Evolutionary conservation across 64 coral and sea anemone species (phyloP).

Genomic region (Pocillopora damicornis): DNA sequence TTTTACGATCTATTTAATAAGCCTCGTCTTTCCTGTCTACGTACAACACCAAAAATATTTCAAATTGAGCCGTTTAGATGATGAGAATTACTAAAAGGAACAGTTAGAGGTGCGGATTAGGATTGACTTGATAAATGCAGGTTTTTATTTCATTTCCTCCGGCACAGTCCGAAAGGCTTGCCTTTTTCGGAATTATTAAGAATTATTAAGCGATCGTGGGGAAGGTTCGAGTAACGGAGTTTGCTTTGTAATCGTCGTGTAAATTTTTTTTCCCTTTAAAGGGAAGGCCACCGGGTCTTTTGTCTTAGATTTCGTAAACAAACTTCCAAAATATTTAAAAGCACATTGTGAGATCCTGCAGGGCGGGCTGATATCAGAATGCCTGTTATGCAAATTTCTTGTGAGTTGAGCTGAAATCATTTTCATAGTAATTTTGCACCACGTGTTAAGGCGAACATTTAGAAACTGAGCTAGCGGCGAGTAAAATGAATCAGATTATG

Average conservation of each 20-base stretch:
- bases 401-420: not conserved
- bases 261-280: not conserved
- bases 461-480: not conserved
- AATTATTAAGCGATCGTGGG: not conserved
- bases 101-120: slow-evolving; percentile 5
- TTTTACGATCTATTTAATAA: not conserved
- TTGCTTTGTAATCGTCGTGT: slow-evolving; percentile 5
- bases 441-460: slow-evolving; percentile 1
- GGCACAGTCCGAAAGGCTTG: too few species aligned
- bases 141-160: not conserved
- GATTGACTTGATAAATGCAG: not conserved
- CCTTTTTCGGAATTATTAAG: not conserved
- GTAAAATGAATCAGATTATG: not conserved
- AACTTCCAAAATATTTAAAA: slow-evolving; percentile 36
- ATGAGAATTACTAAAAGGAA: slow-evolving; percentile 22
- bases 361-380: slow-evolving; percentile 16
- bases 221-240: not conserved
- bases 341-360: slow-evolving; percentile 35
- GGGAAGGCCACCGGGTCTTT: slow-evolving; percentile 33
- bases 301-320: slow-evolving; percentile 48
- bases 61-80: slow-evolving; percentile 1
- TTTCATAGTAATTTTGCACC: slow-evolving; percentile 18
- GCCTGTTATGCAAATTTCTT: slow-evolving; percentile 28
- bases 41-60: not conserved
- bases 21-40: not conserved